phyloP scores from a whole-genome alignment of 1,140 invertebrate species.

The Acromyrmex charruanus region DNA sequence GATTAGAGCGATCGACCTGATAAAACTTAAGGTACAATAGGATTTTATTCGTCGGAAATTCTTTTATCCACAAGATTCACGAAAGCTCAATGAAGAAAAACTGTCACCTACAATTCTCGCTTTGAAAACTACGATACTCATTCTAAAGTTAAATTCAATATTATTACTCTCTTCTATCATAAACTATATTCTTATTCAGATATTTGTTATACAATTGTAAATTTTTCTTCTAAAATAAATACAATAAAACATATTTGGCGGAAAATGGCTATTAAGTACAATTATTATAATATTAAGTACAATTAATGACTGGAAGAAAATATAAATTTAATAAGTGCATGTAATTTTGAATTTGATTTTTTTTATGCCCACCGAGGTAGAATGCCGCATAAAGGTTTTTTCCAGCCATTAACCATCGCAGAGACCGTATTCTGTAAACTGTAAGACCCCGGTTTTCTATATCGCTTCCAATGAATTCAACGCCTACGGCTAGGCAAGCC shows the following conservation, averaged over 20 bases:
- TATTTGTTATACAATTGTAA: not conserved
- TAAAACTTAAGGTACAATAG: conserved; percentile 33
- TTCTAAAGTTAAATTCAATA: conserved; percentile 7
- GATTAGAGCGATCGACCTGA: not conserved
- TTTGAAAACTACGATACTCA: not conserved
- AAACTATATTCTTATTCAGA: not conserved
- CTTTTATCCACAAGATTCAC: conserved; percentile 42
- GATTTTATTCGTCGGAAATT: conserved; percentile 40
- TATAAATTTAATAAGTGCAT: not conserved
- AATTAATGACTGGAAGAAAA: not conserved
- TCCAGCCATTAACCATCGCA: conserved; percentile 25
- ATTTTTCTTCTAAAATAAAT: not conserved
- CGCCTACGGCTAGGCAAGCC: conserved; percentile 52
- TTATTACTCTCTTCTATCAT: not conserved
- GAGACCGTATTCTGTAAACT: conserved; percentile 28
- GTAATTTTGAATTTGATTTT: conserved; percentile 19
- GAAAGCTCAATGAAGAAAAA: not conserved
- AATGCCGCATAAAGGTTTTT: conserved; percentile 27
- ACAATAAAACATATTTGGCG: not conserved
- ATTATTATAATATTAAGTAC: not conserved
- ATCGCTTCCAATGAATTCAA: conserved; percentile 53
- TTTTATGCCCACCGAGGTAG: not conserved
- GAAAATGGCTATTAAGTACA: not conserved
- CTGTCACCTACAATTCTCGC: conserved; percentile 3
- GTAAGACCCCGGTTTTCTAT: conserved; percentile 34